Conservation (phyloP, 2,113 vertebrate genomes). For the Coryphaenoides rupestris region DNA sequence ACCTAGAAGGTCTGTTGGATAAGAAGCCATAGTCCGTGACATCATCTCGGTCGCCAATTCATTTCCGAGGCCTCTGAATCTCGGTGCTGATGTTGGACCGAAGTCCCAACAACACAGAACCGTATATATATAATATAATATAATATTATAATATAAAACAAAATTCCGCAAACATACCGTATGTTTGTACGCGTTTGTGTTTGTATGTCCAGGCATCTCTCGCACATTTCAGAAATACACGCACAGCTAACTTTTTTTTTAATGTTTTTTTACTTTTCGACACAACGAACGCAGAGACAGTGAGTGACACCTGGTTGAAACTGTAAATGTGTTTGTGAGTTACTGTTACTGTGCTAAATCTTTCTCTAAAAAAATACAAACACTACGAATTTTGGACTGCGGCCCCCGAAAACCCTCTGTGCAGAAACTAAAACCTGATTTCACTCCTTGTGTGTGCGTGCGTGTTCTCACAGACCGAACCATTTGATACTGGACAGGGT, state of each 20-base stretch:
- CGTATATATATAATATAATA: too few relatives aligned
- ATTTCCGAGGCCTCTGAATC: slow-evolving; percentile 41
- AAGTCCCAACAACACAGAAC: slow-evolving; percentile 59
- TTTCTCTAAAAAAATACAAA: slow-evolving; percentile 31
- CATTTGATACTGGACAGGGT: too few relatives aligned
- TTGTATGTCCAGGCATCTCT: too few relatives aligned
- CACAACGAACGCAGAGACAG: slow-evolving; percentile 62
- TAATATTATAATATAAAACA: slow-evolving; percentile 26
- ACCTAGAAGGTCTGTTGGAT: slow-evolving; percentile 27
- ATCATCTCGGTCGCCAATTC: slow-evolving; percentile 28
- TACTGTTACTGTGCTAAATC: slow-evolving; percentile 42
- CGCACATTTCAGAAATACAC: slow-evolving; percentile 14
- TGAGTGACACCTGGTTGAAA: slow-evolving; percentile 50
- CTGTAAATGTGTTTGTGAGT: slow-evolving; percentile 40
- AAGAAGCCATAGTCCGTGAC: slow-evolving; percentile 36
- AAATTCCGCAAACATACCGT: slow-evolving; percentile 1
- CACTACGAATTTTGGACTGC: not conserved
- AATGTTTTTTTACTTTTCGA: slow-evolving; percentile 36
- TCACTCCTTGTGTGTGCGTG: too few relatives aligned
- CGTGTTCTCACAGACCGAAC: too few relatives aligned
- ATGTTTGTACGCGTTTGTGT: not conserved
- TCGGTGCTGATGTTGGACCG: slow-evolving; percentile 64
- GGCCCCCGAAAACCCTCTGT: too few relatives aligned
- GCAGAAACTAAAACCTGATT: too few relatives aligned
- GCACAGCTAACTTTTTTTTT: slow-evolving; percentile 29